Evolutionary conservation across 1,140 invertebrate genomes (phyloP).

Genomic region (Chironomus tepperi): DNA sequence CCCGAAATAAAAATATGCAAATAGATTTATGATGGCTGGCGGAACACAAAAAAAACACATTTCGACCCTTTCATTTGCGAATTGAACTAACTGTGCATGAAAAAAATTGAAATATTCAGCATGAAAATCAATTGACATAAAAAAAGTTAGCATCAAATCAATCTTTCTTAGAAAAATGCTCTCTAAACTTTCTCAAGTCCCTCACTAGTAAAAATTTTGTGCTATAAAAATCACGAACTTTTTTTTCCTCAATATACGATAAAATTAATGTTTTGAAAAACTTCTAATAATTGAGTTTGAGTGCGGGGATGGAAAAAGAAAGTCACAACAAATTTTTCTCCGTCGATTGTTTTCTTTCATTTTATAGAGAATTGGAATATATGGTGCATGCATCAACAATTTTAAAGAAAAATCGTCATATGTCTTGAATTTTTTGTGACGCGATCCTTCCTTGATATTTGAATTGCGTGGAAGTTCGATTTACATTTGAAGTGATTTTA

Average conservation of each 20-base stretch:
- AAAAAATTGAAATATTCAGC: not conserved
- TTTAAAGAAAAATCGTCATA: not conserved
- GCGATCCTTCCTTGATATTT: not conserved
- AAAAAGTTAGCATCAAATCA: not conserved
- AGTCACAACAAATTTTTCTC: not conserved
- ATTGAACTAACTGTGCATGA: too few relatives aligned
- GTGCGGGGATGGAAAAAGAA: not conserved
- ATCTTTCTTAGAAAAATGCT: not conserved
- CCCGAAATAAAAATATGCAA: not conserved
- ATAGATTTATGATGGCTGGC: not conserved
- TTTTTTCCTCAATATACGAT: not conserved
- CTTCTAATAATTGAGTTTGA: not conserved
- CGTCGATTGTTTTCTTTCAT: not conserved
- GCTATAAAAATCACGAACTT: not conserved
- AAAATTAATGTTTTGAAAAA: conserved; percentile 15
- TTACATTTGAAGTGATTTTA: too few relatives aligned
- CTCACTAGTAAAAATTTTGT: not conserved
- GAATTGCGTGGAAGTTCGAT: too few relatives aligned
- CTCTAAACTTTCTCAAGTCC: not conserved
- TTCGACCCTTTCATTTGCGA: not conserved
- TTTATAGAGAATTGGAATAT: not conserved
- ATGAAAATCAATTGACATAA: not conserved
- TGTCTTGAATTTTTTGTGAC: not conserved
- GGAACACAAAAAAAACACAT: not conserved
- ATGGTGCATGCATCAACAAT: conserved; percentile 5